Evolutionary conservation across 1,140 invertebrate species (phyloP).

Genomic region (Telenomus remus): DNA sequence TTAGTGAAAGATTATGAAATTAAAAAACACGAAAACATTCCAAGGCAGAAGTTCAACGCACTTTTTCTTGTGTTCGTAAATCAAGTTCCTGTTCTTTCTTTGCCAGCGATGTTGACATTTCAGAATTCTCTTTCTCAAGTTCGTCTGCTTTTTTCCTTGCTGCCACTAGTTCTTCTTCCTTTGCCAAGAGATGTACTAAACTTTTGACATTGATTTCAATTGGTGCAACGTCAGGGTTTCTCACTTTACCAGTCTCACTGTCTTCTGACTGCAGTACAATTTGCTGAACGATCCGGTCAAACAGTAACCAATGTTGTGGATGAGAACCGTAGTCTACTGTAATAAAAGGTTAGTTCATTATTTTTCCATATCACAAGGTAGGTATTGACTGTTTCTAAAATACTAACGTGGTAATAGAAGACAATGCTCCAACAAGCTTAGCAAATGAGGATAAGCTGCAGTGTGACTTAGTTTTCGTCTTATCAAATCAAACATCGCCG

Average conservation of each 20-base stretch:
- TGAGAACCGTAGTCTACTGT: slow-evolving; percentile 85
- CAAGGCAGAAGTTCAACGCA: slow-evolving; percentile 49
- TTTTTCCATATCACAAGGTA: not conserved
- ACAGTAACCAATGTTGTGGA: slow-evolving; percentile 93
- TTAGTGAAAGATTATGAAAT: not conserved
- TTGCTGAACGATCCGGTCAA: slow-evolving; percentile 97
- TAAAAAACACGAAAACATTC: not conserved
- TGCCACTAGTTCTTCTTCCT: slow-evolving; percentile 93
- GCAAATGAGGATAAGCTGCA: slow-evolving; percentile 92
- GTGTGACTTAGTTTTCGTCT: slow-evolving; percentile 93
- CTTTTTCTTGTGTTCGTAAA: slow-evolving; percentile 90
- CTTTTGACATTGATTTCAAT: slow-evolving; percentile 94
- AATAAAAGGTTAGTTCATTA: slow-evolving; percentile 31
- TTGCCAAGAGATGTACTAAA: slow-evolving; percentile 92
- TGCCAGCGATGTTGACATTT: slow-evolving; percentile 88
- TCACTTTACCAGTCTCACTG: slow-evolving; percentile 77
- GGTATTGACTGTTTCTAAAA: not conserved
- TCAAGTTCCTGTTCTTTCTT: slow-evolving; percentile 96
- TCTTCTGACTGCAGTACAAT: slow-evolving; percentile 89
- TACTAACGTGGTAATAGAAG: slow-evolving; percentile 91
- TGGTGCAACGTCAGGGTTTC: slow-evolving; percentile 89
- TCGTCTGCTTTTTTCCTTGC: slow-evolving; percentile 91
- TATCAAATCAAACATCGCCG: slow-evolving; percentile 94
- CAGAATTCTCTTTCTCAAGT: slow-evolving; percentile 91
- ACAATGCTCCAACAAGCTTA: slow-evolving; percentile 94